Evolutionary conservation across 2,888 invertebrate genomes (phyloP), one percentile per base, ranked within the genome.

Genomic region (Hydriomena furcata): DNA sequence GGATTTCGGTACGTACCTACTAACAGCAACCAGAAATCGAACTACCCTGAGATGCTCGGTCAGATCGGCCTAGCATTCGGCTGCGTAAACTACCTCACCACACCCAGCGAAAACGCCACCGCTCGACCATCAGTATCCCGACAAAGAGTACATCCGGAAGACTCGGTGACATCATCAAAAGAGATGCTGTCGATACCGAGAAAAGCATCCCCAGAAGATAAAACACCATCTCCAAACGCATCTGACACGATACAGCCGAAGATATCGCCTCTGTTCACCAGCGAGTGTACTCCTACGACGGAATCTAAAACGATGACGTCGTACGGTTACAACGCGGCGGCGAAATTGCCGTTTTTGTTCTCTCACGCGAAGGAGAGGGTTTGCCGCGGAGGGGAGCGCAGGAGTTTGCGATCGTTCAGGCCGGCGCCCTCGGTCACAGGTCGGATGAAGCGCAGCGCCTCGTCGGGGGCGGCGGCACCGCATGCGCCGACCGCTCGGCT

Each of bases 361-460:
- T 86, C 87, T 4, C 91, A 91, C 70, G 80, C 79, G 46, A 68
- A 68, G 60, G 79, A 71, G 61, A 65, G 72, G 31, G 66, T 50
- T 52, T 51, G 54, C 31, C 61, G 73, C 43, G 70, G 70, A 13
- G 68, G 73, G 28, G 76, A 71, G 70, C 64, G 82, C 55, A 69
- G 79, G 58, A 74, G 77, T 54, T 69, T 81, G 65, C 76, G 82
- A 55, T 68, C 75, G 60, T 58, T 71, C 65, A 75, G 76, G 72
- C 73, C 79, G 57, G 64, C 61, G 66, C 54, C 58, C 55, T 42
- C 61, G 62, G 63, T 58, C 52, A 49, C 82, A 82, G 84, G 85
- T 87, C 88, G 91, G 85, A 87, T 90, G 85, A 88, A 89, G 79
- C 88, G 90, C 76, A 88, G 89, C 81, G 89, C 84, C 72, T 89